These are phyloP conservation scores for Emmelina monodactyla DNA, from an alignment of 2,888 invertebrate genomes.

Conservation along the genomic window DNA sequence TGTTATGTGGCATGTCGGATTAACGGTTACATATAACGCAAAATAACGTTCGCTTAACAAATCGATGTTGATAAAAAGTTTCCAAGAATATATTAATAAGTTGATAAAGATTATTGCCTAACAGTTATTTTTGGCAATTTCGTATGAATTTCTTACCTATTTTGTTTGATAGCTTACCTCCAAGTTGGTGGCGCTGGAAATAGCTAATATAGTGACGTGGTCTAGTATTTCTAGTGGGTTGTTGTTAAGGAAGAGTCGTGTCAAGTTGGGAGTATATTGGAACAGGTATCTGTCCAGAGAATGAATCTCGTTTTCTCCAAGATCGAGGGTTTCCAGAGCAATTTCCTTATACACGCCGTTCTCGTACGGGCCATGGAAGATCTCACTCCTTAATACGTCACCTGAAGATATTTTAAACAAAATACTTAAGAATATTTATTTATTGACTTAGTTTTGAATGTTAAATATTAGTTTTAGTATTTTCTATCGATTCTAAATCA, in stretches of 20 bases:
- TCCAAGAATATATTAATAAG: no score
- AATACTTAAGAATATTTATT: no score
- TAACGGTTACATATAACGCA: constrained; percentile 1
- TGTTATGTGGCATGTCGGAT: not conserved
- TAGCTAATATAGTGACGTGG: constrained; percentile 63
- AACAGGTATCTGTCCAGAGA: constrained; percentile 69
- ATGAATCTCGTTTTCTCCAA: constrained; percentile 71
- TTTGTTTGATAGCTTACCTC: no score
- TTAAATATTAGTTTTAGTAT: no score
- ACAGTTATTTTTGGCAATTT: no score
- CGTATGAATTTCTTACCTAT: no score
- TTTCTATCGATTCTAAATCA: no score
- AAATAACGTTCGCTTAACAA: constrained; percentile 18
- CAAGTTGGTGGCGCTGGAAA: constrained; percentile 60
- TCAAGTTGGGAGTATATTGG: constrained; percentile 69
- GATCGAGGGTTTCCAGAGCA: constrained; percentile 65
- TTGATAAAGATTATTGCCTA: no score
- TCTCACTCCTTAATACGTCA: constrained; percentile 68
- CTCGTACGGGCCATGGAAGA: constrained; percentile 72
- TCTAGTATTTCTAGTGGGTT: constrained; percentile 70
- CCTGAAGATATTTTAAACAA: no score
- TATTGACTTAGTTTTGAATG: no score
- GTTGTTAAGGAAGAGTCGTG: constrained; percentile 66
- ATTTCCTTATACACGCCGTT: constrained; percentile 64
- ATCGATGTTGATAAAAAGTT: no score